Conservation (phyloP, 2,888 invertebrate genomes). For the Exephanes ischioxanthus region DNA sequence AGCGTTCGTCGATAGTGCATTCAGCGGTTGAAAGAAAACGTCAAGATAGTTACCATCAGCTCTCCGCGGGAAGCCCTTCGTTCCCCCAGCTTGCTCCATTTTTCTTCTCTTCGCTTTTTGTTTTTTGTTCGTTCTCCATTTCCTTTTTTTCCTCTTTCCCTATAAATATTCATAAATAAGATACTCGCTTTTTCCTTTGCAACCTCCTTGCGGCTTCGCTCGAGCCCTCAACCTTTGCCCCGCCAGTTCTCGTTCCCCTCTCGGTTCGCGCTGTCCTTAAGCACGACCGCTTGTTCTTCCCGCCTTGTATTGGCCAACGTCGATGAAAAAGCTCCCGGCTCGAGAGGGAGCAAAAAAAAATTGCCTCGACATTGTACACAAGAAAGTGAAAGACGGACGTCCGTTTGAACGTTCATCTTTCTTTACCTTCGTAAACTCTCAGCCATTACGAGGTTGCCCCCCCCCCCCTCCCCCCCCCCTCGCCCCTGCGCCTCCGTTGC, state of each 20-base stretch:
- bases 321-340: conserved; percentile 50
- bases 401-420: conserved; percentile 50
- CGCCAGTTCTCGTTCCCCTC: conserved; percentile 17
- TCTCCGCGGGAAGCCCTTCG: neutral
- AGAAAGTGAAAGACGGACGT: conserved; percentile 59
- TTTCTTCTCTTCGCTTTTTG: neutral
- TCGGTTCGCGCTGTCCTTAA: conserved; percentile 34
- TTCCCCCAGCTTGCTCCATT: conserved; percentile 29
- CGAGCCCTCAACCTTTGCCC: conserved; percentile 51
- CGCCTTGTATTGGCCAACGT: conserved; percentile 14
- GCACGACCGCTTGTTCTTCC: conserved; percentile 33
- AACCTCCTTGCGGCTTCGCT: conserved; percentile 53
- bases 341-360: conserved; percentile 16
- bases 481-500: conserved; percentile 40
- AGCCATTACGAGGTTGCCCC: conserved; percentile 20
- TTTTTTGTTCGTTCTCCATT: conserved; percentile 23
- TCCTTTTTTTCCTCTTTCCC: conserved; percentile 41
- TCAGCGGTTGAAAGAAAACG: conserved; percentile 24
- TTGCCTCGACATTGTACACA: conserved; percentile 23
- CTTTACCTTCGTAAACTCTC: conserved; percentile 33
- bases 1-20: neutral
- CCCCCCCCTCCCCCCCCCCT: neutral
- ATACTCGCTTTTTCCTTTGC: conserved; percentile 72
- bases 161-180: conserved; percentile 83
- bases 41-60: conserved; percentile 33